Conservation (phyloP, 2,113 vertebrate genomes). For the Dipodomys stephensi region DNA sequence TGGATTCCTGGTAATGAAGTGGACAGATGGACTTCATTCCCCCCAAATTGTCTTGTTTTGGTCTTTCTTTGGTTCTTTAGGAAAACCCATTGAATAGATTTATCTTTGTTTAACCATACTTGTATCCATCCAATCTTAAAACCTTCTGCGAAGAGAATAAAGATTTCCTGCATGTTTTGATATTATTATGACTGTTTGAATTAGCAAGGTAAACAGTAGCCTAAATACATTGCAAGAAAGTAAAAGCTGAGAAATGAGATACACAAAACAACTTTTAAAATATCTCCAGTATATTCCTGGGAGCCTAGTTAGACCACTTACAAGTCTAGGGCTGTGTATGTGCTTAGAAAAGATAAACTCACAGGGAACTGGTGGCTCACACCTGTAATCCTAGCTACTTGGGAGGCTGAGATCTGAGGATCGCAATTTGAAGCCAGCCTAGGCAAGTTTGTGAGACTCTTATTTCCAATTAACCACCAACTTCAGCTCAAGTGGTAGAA, state of each 20-base stretch:
- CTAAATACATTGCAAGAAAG: not conserved
- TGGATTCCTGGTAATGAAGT: not conserved
- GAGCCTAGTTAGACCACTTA: not conserved
- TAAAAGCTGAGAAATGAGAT: not conserved
- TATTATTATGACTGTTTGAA: not conserved
- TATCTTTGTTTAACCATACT: not conserved
- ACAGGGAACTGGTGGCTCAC: too few relatives aligned
- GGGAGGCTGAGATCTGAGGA: too few relatives aligned
- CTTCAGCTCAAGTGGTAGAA: too few relatives aligned
- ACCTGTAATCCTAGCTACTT: too few relatives aligned
- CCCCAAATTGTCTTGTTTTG: not conserved
- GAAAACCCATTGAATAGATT: not conserved
- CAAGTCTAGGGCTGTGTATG: not conserved
- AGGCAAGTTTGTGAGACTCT: too few relatives aligned
- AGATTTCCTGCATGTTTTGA: not conserved
- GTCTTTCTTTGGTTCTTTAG: not conserved
- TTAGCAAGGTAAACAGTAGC: not conserved
- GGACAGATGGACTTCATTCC: too few relatives aligned
- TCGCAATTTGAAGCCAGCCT: too few relatives aligned
- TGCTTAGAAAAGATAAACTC: not conserved
- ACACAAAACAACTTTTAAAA: not conserved
- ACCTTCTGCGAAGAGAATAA: not conserved
- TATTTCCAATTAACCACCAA: too few relatives aligned
- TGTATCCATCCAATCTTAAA: not conserved
- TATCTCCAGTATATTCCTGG: not conserved